Evolutionary conservation across 2,113 vertebrate genomes (phyloP).

Genomic region (Serilophus lunatus): DNA sequence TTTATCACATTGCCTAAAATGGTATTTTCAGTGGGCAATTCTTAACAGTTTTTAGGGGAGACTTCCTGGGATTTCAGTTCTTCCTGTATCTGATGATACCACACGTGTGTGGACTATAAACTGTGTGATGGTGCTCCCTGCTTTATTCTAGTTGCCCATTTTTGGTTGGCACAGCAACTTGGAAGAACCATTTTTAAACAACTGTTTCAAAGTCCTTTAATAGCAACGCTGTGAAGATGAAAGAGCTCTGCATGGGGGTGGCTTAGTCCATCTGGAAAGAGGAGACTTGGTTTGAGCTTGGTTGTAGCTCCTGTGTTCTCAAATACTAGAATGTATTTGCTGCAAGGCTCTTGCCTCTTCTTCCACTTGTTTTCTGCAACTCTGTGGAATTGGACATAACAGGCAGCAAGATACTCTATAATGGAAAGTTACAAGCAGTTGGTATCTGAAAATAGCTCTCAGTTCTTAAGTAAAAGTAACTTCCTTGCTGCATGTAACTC

Average conservation of each 20-base stretch:
- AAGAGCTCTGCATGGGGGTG: background rate
- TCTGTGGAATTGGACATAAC: background rate
- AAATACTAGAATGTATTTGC: background rate
- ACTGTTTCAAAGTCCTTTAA: conserved; percentile 11
- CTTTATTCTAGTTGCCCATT: conserved; percentile 2
- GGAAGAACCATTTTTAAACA: conserved; percentile 29
- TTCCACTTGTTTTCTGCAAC: background rate
- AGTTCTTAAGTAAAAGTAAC: background rate
- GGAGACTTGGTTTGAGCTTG: background rate
- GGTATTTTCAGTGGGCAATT: background rate
- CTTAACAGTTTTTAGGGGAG: background rate
- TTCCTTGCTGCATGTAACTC: background rate
- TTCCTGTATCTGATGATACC: background rate
- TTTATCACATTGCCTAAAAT: background rate
- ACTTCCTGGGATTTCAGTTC: background rate
- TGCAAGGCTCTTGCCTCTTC: background rate
- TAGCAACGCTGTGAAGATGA: background rate
- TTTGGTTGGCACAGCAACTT: conserved; percentile 32
- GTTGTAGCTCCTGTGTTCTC: background rate
- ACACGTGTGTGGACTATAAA: background rate
- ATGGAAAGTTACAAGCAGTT: background rate
- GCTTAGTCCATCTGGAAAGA: background rate
- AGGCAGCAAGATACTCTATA: background rate
- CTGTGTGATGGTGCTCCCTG: background rate
- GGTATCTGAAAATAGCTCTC: background rate